Percentiles rank a stretch among this genome's conserved stretches.
Evolutionary conservation across 2,113 vertebrate species (phyloP).

Genomic region (Rhineura floridana): DNA sequence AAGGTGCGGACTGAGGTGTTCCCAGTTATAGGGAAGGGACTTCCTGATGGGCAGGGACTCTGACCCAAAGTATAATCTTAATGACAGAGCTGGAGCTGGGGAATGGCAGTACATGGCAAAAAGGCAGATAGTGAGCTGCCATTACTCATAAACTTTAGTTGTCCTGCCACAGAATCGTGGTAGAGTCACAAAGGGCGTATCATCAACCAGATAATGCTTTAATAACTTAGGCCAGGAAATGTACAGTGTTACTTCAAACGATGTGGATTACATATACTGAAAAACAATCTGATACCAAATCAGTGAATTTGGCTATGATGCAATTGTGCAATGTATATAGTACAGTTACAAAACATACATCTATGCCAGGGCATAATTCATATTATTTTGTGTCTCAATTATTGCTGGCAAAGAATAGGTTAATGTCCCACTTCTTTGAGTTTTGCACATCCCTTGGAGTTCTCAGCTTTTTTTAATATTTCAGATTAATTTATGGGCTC

Average conservation of each 20-base stretch:
- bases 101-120: no score
- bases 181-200: no score
- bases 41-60: no score
- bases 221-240: background rate
- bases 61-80: no score
- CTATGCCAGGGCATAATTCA: background rate
- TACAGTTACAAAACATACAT: background rate
- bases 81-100: no score
- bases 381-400: background rate
- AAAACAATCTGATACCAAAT: constrained; percentile 28
- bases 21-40: no score
- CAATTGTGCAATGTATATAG: background rate
- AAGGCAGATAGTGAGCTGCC: no score
- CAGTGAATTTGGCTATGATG: constrained; percentile 16
- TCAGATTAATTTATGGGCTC: constrained; percentile 57
- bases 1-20: no score
- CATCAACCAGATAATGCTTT: no score
- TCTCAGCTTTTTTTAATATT: constrained; percentile 60
- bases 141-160: no score
- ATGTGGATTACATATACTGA: background rate
- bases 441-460: background rate
- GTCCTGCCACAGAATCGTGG: no score
- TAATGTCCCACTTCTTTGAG: constrained; percentile 8
- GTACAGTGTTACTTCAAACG: background rate
- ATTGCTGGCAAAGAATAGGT: background rate